phyloP scores from a whole-genome alignment of 1,140 invertebrate species.

The Fopius arisanus region DNA sequence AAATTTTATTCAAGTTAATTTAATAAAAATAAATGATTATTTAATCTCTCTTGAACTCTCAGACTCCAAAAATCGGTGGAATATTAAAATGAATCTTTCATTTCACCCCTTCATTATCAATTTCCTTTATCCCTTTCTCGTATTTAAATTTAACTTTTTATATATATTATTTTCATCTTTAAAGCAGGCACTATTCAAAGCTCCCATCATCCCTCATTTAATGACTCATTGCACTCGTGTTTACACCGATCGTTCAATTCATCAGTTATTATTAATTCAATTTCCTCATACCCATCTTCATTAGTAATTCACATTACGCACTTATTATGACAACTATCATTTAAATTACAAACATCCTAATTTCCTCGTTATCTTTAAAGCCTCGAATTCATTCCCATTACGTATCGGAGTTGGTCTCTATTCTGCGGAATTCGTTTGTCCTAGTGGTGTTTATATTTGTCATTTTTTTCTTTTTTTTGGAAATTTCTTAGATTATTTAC shows the following conservation, averaged over 20 bases:
- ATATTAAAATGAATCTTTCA: background rate
- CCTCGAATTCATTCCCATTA: background rate
- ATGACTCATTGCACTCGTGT: background rate
- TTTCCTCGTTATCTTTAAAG: background rate
- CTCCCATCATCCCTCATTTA: slow-evolving; percentile 45
- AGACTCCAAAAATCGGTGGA: too few relatives aligned
- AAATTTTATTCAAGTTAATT: too few relatives aligned
- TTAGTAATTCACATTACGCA: background rate
- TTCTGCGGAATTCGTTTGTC: background rate
- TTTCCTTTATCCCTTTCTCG: background rate
- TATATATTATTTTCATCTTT: slow-evolving; percentile 37
- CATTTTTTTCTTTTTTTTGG: background rate
- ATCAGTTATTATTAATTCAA: background rate
- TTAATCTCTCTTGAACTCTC: too few relatives aligned
- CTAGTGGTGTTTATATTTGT: background rate
- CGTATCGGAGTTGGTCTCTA: slow-evolving; percentile 2
- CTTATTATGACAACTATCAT: background rate
- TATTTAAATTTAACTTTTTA: background rate
- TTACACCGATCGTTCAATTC: background rate
- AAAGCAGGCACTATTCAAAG: slow-evolving; percentile 65
- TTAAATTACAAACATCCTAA: slow-evolving; percentile 1
- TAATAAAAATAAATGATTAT: too few relatives aligned
- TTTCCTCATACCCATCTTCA: background rate
- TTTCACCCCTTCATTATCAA: background rate
- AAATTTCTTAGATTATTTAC: background rate